Evolutionary conservation across 2,113 vertebrate species (phyloP), one percentile per base, ranked within the genome.

Genomic region (Chunga burmeisteri): DNA sequence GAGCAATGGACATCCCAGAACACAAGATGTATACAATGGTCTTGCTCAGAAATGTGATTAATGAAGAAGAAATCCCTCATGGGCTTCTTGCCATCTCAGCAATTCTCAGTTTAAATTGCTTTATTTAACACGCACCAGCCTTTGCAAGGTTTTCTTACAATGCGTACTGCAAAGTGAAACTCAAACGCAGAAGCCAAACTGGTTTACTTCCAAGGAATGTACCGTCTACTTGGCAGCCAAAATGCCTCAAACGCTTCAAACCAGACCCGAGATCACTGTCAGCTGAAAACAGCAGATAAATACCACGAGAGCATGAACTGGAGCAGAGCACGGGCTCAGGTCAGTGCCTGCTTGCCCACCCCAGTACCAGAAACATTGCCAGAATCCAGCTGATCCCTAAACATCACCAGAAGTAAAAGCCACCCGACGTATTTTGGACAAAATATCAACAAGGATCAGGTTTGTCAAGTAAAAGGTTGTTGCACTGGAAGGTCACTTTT

Each of bases 321-420:
- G 13, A 90, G 56, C 77, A 84, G 38, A 91, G 32, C 36, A 74
- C 0, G 2, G 44, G 22, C 27, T 74, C 44, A 19, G 23, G 18
- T 32, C 34, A 52, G 26, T 14, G 58, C 38, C 61, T 38, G 42
- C 58, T 77, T 20, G 14, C 40, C 94, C 29, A 10, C 30, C 65
- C 20, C 2, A 16, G 16, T 20, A 29, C 66, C 90, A 93, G 66
- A 87, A 72, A 16, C 70, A 17, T 12, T 56, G 58, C 21, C 25
- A 62, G 90, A 86, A 94, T 50, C 40, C 73, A 58, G 20, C 16
- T 95, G 87, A 79, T 77, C 46, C 58, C 73, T 38, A 80, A 88
- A 38, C 29, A 66, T 46, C 71, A 82, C 32, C 42, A 79, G 58
- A 74, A 79, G 17, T 34, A 93, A 91, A 93, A 97, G 18, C 14